These are phyloP conservation scores for Mactromeris polynyma DNA, from an alignment of 2,888 invertebrate species.

Conservation along the genomic window DNA sequence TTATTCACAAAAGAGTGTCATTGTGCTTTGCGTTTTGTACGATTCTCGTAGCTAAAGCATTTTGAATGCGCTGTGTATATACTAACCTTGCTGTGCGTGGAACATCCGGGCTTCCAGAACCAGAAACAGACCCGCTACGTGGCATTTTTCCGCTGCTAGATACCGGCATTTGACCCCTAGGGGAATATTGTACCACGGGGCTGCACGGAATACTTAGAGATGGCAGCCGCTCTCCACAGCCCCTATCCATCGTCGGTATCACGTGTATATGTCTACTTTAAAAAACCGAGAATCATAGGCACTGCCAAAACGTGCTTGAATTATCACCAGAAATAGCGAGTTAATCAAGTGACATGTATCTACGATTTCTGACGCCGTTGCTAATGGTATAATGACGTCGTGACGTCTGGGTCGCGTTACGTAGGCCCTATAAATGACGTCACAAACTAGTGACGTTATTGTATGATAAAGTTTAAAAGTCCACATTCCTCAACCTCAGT, in stretches of 20 bases:
- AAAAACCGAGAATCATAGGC: neutral
- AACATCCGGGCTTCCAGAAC: neutral
- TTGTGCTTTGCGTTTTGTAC: too few species aligned
- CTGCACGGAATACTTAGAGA: conserved; percentile 19
- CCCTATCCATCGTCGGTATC: neutral
- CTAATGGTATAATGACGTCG: neutral
- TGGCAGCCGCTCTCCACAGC: conserved; percentile 10
- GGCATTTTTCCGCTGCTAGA: neutral
- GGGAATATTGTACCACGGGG: conserved; percentile 3
- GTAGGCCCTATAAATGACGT: neutral
- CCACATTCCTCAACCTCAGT: too few species aligned
- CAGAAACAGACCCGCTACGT: neutral
- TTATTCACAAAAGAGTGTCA: too few species aligned
- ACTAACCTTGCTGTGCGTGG: conserved; percentile 12
- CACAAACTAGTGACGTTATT: neutral
- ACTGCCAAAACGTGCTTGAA: neutral
- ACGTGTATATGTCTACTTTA: neutral
- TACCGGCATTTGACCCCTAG: neutral
- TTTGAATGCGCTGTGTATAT: too few species aligned
- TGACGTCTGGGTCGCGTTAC: neutral
- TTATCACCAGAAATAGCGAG: too few species aligned
- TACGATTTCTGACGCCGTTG: neutral
- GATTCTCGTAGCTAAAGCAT: too few species aligned
- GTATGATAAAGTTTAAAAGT: too few species aligned
- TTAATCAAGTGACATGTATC: too few species aligned